phyloP scores from a whole-genome alignment of 2,113 vertebrate genomes.

The Eolophus roseicapilla region DNA sequence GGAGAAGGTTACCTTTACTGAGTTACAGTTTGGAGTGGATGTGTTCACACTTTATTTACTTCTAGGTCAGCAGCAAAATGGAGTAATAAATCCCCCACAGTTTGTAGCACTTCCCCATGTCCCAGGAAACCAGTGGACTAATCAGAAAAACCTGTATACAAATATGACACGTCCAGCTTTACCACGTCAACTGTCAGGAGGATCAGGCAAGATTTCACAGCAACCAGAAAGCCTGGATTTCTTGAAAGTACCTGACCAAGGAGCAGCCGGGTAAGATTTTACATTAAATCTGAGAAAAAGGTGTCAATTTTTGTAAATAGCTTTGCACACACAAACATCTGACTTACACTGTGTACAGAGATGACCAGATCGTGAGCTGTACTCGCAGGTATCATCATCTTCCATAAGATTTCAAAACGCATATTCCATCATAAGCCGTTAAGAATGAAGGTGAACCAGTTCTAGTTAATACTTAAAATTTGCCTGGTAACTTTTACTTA shows the following conservation, averaged over 20 bases:
- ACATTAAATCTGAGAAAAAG: background rate
- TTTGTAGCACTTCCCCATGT: constrained; percentile 70
- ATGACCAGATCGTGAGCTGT: background rate
- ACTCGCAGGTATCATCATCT: background rate
- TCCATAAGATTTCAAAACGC: background rate
- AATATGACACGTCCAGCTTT: constrained; percentile 77
- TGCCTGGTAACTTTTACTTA: background rate
- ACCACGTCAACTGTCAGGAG: constrained; percentile 76
- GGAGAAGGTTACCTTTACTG: too few relatives aligned
- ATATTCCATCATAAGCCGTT: background rate
- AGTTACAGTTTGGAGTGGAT: background rate
- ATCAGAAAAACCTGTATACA: constrained; percentile 72
- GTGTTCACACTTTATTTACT: background rate
- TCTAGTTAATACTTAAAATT: background rate
- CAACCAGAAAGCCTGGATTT: constrained; percentile 88
- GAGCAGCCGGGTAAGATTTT: constrained; percentile 92
- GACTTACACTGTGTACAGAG: background rate
- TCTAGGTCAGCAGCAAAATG: constrained; percentile 88
- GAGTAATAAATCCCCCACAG: constrained; percentile 75
- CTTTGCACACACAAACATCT: background rate
- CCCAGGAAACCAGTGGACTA: constrained; percentile 65
- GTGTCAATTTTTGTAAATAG: background rate
- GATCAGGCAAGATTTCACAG: constrained; percentile 73
- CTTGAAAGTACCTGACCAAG: constrained; percentile 92
- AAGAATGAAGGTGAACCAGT: background rate